Base-by-base conservation (phyloP, 2,888 invertebrate species). In the Tryphoninae sp. region DNA sequence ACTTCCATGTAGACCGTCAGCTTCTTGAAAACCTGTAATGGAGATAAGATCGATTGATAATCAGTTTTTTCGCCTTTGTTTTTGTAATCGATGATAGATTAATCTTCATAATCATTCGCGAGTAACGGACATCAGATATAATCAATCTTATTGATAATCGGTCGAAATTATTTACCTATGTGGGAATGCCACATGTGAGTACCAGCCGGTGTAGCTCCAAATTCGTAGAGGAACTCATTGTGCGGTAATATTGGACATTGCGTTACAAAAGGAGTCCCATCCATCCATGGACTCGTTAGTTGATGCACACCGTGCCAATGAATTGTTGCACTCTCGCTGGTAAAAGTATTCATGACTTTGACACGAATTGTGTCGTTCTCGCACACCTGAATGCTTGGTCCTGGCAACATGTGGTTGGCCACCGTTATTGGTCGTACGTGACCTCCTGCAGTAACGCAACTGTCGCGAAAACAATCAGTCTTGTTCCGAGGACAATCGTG, bases 271-370 rank as follows among this genome's bases (percentile, higher is more conserved):
- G 92, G 91, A n/a, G 92, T 90, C 51, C 93, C 93, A 84, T 93
- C 93, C 92, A 92, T 92, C 86, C 89, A 92, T 1, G 91, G 91
- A 13, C 90, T 89, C 19, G 84, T 86, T 40, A 86, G 81, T 84
- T 92, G 92, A 81, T 90, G 90, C 13, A 92, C 86, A 23, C 94
- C 94, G 86, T 94, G 94, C 93, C 93, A 94, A 86, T 94, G 94
- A 61, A 94, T 92, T 11, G 92, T 91, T 23, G 92, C 89, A 13
- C 91, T 91, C 79, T 92, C 92, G 2, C 91, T 90, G 11, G 89
- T 88, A 71, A 93, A 86, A 61, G 87, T 86, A 86, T 93, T 93
- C 59, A 89, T 84, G 9, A 93, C 92, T 71, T 92, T 92, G 0
- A 93, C 93, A 2, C 91, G 86, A 2, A 93, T 87, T 16, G 87